Evolutionary conservation across 2,113 vertebrate species (phyloP), one percentile per base, ranked within the genome.

Genomic region (Sturnus vulgaris): DNA sequence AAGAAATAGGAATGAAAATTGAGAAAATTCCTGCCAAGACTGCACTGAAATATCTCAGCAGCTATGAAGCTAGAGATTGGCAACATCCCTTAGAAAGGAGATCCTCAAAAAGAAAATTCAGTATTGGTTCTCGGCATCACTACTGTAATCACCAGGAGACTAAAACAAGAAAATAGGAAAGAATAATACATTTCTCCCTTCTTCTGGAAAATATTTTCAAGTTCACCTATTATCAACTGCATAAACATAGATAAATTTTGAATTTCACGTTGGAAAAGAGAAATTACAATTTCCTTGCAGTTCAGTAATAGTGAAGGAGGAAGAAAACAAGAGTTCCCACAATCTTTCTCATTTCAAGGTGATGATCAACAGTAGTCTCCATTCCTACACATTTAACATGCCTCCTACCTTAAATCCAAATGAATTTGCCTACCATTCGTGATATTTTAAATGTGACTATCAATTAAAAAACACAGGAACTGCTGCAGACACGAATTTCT

Each of bases 1-100:
- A 93, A 85, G 68, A 86, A 92, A 77, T 17, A 22, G 10, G 52
- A 86, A 88, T 46, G 35, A 90, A 95, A 96, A 94, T 33, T 50
- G 78, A 92, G 70, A 39, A 56, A 88, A 91, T 81, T 94, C 79
- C 64, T 83, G 23, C 72, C 60, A 82, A 1, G 3, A 71, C 1
- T 88, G 24, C 71, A 76, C 4, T 56, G 20, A 71, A 86, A 60
- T 82, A 49, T 35, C 86, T 57, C 65, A 69, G 60, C 40, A 88
- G 47, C 47, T 92, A 79, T 65, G 44, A 86, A 90, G 50, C 79
- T 60, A 91, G 14, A 7, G 17, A 60, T 69, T 75, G 20, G 71
- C 33, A 80, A 56, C 56, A 61, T 42, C 71, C 56, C 76, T 78
- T 47, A 77, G 49, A 81, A 59, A 86, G 42, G 21, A 77, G 37